A percentile compares a stretch with the other conserved stretches of the same genome.
These are phyloP conservation scores for Luscinia megarhynchos DNA, from an alignment of 2,797 vertebrate species.

Conservation along the genomic window DNA sequence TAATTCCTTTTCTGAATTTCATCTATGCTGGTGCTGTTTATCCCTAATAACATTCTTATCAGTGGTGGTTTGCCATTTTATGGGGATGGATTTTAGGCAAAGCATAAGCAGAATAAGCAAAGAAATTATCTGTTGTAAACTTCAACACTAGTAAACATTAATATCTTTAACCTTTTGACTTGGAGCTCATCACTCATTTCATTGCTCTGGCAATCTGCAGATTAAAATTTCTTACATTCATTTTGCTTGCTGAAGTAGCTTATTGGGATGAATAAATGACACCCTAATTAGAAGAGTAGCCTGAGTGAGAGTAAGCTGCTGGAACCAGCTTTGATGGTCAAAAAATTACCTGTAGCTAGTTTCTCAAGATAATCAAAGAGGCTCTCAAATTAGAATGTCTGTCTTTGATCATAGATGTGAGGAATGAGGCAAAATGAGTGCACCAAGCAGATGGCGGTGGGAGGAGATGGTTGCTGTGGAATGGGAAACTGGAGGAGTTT, in stretches of 20 bases:
- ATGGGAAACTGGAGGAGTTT: not conserved
- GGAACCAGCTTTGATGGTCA: conserved; percentile 46
- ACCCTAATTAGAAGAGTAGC: conserved; percentile 36
- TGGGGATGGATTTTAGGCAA: not conserved
- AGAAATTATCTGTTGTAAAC: not conserved
- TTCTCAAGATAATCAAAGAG: conserved; percentile 48
- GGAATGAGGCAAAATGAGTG: not conserved
- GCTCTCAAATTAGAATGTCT: conserved; percentile 12
- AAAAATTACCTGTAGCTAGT: conserved; percentile 42
- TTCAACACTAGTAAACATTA: conserved; percentile 7
- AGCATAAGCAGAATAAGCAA: not conserved
- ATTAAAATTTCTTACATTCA: conserved; percentile 32
- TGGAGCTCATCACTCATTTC: not conserved
- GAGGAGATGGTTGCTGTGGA: conserved; percentile 8
- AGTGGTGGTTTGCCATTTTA: not conserved
- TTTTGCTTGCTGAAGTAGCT: not conserved
- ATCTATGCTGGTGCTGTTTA: not conserved
- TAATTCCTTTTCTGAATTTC: not conserved
- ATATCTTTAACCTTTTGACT: not conserved
- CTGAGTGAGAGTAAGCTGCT: conserved; percentile 29
- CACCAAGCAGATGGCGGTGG: not conserved
- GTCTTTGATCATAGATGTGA: conserved; percentile 42
- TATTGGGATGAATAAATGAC: conserved; percentile 1
- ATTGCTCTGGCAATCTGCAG: not conserved
- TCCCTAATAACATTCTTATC: not conserved